These are phyloP conservation scores for Boulengeromyrus knoepffleri DNA, from an alignment of 2,113 vertebrate genomes.

Conservation along the genomic window DNA sequence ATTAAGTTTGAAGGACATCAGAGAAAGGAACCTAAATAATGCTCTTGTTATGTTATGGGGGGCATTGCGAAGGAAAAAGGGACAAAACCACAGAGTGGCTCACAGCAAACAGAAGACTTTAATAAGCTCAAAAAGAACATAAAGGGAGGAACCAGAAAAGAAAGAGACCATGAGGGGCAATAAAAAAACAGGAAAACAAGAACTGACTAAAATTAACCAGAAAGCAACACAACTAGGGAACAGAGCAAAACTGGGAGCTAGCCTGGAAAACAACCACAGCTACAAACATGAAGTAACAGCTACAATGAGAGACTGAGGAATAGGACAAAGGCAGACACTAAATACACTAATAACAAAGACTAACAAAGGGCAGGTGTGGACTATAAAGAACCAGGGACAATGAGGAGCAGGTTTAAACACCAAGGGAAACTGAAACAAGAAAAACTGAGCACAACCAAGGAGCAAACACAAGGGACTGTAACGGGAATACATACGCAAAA, in stretches of 20 bases:
- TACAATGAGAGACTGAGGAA: neutral
- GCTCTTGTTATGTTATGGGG: neutral
- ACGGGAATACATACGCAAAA: neutral
- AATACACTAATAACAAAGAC: neutral
- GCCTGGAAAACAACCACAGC: neutral
- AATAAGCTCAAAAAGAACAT: neutral
- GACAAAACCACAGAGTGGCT: neutral
- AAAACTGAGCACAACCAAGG: neutral
- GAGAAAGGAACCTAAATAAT: neutral
- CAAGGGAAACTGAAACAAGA: neutral
- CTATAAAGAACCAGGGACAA: neutral
- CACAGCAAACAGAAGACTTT: neutral
- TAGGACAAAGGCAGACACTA: neutral
- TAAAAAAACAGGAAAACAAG: neutral
- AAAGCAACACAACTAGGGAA: neutral
- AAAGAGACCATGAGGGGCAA: neutral
- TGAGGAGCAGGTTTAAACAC: neutral
- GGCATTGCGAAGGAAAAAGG: neutral
- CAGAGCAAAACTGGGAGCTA: neutral
- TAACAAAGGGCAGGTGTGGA: neutral
- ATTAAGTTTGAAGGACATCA: neutral
- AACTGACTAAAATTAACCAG: neutral
- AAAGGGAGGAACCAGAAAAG: neutral
- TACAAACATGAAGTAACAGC: neutral
- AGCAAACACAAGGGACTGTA: neutral